phyloP scores from a whole-genome alignment of 1,140 invertebrate genomes.

The Brachionus sp. region DNA sequence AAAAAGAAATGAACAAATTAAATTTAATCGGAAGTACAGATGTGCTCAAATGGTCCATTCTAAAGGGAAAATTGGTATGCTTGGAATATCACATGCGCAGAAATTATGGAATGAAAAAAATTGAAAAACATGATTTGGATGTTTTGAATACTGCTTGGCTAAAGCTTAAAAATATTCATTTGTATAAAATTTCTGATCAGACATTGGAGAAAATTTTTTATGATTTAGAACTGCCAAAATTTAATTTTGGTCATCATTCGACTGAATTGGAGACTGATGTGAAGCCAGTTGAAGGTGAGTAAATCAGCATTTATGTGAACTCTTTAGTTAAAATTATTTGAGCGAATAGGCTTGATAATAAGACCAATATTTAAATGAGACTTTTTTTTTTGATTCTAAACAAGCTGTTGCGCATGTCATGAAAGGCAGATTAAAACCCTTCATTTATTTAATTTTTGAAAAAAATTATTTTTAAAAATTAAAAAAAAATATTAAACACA shows the following conservation, averaged over 20 bases:
- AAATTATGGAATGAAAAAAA: neutral
- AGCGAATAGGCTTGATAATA: no score
- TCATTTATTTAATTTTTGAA: no score
- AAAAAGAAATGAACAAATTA: slow-evolving; percentile 17
- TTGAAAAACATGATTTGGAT: slow-evolving; percentile 18
- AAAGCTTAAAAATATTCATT: neutral
- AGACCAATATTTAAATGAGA: no score
- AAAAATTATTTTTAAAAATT: no score
- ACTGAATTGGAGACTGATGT: neutral
- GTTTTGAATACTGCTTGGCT: neutral
- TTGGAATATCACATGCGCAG: neutral
- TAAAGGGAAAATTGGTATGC: neutral
- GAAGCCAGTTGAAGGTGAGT: neutral
- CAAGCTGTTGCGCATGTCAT: no score
- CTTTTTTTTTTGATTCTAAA: no score
- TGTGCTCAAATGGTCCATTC: neutral
- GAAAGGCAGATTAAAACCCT: no score
- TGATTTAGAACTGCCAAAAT: slow-evolving; percentile 48
- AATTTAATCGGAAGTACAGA: neutral
- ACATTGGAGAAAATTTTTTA: slow-evolving; percentile 51
- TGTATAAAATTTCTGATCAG: neutral
- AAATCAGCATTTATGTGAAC: no score
- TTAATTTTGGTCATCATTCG: slow-evolving; percentile 34
- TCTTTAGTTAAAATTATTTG: no score
- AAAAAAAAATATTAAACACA: no score